Percentiles rank a stretch among this genome's conserved stretches.
Evolutionary conservation across 2,113 vertebrate genomes (phyloP).

Genomic region (Anhinga anhinga): DNA sequence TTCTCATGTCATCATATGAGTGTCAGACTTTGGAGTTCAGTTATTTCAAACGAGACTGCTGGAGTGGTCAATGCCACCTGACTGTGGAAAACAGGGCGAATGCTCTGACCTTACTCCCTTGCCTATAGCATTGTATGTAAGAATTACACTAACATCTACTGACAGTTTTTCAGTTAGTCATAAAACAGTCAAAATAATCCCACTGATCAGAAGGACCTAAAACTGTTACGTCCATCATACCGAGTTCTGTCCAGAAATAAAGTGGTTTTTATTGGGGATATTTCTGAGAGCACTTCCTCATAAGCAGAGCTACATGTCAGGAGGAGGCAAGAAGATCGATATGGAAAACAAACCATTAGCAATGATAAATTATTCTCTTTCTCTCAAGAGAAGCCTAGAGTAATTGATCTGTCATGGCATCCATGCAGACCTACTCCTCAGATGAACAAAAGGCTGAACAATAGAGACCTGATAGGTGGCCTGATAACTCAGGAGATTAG

Average conservation of each 20-base stretch:
- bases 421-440: not conserved
- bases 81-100: not conserved
- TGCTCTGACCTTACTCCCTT: not conserved
- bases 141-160: not conserved
- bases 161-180: not conserved
- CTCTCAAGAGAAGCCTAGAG: not conserved
- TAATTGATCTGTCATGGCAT: conserved; percentile 35
- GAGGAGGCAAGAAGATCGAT: not conserved
- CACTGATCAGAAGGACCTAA: not conserved
- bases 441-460: not conserved
- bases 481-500: conserved; percentile 26
- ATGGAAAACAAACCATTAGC: conserved; percentile 22
- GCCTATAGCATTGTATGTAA: not conserved
- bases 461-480: not conserved
- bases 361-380: not conserved
- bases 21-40: not conserved
- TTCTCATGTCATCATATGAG: not conserved
- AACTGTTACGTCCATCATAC: not conserved
- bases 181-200: not conserved
- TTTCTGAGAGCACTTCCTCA: not conserved
- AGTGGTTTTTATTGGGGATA: not conserved
- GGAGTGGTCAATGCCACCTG: not conserved
- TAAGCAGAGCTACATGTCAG: not conserved
- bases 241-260: not conserved
- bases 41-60: not conserved